Conservation (phyloP, 2,888 invertebrate species). For the Amphipoea oculea region DNA sequence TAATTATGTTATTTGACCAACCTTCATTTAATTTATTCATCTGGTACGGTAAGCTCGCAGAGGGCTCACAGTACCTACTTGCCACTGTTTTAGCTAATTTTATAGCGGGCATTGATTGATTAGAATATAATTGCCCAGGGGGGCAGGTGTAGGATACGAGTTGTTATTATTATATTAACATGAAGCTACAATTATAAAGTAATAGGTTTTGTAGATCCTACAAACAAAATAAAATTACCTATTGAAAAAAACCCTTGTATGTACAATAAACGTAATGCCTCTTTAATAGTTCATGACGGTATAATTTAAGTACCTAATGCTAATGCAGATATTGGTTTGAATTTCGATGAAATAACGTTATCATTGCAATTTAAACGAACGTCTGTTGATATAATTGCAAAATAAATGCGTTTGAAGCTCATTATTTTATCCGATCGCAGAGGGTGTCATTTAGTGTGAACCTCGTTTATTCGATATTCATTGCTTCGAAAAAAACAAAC, state of each 20-base stretch:
- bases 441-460: background rate
- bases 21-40: no score
- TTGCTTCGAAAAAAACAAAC: background rate
- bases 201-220: slow-evolving; percentile 1
- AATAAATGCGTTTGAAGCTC: background rate
- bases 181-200: background rate
- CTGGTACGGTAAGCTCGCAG: no score
- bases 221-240: background rate
- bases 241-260: background rate
- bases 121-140: background rate
- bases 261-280: background rate
- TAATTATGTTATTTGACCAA: no score
- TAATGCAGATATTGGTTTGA: background rate
- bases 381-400: background rate
- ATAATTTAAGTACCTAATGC: no score
- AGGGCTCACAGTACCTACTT: background rate
- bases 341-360: background rate
- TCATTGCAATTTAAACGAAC: background rate
- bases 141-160: background rate
- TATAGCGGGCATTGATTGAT: background rate
- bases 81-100: background rate
- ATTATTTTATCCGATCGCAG: background rate
- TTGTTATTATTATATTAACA: no score
- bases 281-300: background rate
- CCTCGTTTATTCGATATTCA: background rate